Evolutionary conservation across 2,888 invertebrate genomes (phyloP), one percentile per base, ranked within the genome.

Genomic region (Chironomus riparius): DNA sequence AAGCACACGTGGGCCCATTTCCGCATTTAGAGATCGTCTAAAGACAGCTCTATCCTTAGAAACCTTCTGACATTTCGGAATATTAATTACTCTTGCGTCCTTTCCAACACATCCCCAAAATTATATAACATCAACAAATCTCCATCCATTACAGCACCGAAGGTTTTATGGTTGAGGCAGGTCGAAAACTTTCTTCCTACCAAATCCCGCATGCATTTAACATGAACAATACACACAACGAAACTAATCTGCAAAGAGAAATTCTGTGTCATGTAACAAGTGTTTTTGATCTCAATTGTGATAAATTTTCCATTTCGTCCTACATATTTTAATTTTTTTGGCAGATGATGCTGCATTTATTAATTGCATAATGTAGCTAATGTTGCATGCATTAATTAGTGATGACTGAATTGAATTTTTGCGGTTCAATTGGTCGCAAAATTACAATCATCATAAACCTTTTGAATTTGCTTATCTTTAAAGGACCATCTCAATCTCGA

Each of bases 301-400:
- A 38, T 38, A 38, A 38, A n/a, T 15, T 28, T 28, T 22, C 4
- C 56, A n/a, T 15, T 22, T 13, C 56, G 24, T 12, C 22, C 28
- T 7, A 38, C 38, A 28, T 38, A 10, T 10, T 38, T 38, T 38
- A 38, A 38, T 38, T 10, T 38, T n/a, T 38, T 38, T 38, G 38
- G 47, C 72, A 62, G 72, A 73, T 68, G 74, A 65, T 38, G 38
- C 10, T 38, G 38, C 38, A 38, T 38, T 38, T 50, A 68, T 68
- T 65, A 65, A 74, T 74, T 74, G 47, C 68, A 47, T 74, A 68
- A 74, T 65, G 56, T 18, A 18, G 4, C 15, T 74, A 68, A 74
- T 65, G 56, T n/a, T 15, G 56, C 15, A n/a, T 73, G 13, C 13
- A 12, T 21, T 50, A 70, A 48, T 70, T 65, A 65, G 7, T 56